A percentile compares a stretch with the other conserved stretches of the same genome.
phyloP scores from a whole-genome alignment of 2,888 invertebrate species.

The Nysson spinosus region DNA sequence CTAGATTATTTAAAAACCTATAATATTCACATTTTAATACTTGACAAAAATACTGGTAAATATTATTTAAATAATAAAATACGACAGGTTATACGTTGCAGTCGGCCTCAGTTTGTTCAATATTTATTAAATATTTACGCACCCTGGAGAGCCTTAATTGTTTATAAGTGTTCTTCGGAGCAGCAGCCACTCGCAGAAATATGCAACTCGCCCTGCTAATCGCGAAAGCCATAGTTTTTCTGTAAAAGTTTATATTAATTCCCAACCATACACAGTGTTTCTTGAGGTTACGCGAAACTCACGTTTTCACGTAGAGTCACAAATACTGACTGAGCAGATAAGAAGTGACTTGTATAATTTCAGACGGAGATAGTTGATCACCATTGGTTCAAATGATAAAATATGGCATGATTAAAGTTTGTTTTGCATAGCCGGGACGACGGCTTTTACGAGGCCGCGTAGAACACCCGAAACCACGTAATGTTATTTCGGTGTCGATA shows the following conservation, averaged over 20 bases:
- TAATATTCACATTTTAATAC: neutral
- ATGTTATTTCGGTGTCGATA: too few species aligned
- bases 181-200: constrained; percentile 44
- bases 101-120: neutral
- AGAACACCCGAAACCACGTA: neutral
- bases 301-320: neutral
- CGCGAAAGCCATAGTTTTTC: constrained; percentile 61
- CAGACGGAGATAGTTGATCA: neutral
- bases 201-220: constrained; percentile 53
- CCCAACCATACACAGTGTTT: too few species aligned
- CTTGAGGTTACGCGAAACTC: too few species aligned
- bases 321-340: constrained; percentile 6
- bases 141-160: constrained; percentile 53
- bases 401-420: constrained; percentile 37
- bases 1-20: constrained; percentile 7
- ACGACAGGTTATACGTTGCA: too few species aligned
- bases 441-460: constrained; percentile 38
- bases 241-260: neutral
- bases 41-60: neutral
- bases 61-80: too few species aligned
- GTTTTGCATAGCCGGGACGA: constrained; percentile 24
- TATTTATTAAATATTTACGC: constrained; percentile 19
- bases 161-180: constrained; percentile 43
- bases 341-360: neutral
- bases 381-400: constrained; percentile 31